phyloP scores from a whole-genome alignment of 2,888 invertebrate species.

The Venusia cambrica region DNA sequence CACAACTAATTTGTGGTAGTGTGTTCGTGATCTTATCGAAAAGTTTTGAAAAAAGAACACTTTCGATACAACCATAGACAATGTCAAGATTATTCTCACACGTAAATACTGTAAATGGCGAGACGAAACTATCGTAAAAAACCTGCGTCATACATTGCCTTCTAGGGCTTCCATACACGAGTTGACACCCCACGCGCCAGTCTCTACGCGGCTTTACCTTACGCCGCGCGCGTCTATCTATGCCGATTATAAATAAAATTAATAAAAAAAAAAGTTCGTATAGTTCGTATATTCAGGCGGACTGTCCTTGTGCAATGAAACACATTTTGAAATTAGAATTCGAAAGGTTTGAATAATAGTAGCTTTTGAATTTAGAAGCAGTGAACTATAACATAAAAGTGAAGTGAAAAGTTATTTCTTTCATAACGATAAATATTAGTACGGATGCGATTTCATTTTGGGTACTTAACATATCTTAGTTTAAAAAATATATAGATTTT shows the following conservation, averaged over 20 bases:
- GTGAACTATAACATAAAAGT: constrained; percentile 16
- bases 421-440: too few species aligned
- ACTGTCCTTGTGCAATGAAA: constrained; percentile 10
- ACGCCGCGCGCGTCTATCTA: constrained; percentile 45
- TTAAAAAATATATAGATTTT: too few species aligned
- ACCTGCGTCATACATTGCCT: constrained; percentile 43
- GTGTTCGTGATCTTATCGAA: constrained; percentile 8
- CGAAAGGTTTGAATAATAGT: not conserved
- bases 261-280: not conserved
- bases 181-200: constrained; percentile 44
- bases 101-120: constrained; percentile 24
- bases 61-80: constrained; percentile 24
- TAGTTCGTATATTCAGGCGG: not conserved
- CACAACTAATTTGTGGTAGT: too few species aligned
- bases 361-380: constrained; percentile 13
- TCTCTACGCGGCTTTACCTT: constrained; percentile 51
- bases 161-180: constrained; percentile 46
- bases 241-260: constrained; percentile 12
- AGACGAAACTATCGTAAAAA: constrained; percentile 29
- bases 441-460: too few species aligned
- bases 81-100: constrained; percentile 24
- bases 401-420: constrained; percentile 17
- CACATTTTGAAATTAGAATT: constrained; percentile 5
- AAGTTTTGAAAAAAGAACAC: constrained; percentile 15
- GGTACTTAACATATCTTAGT: too few species aligned